Conservation (phyloP, 2,888 invertebrate genomes). For the Hypercompe scribonia region DNA sequence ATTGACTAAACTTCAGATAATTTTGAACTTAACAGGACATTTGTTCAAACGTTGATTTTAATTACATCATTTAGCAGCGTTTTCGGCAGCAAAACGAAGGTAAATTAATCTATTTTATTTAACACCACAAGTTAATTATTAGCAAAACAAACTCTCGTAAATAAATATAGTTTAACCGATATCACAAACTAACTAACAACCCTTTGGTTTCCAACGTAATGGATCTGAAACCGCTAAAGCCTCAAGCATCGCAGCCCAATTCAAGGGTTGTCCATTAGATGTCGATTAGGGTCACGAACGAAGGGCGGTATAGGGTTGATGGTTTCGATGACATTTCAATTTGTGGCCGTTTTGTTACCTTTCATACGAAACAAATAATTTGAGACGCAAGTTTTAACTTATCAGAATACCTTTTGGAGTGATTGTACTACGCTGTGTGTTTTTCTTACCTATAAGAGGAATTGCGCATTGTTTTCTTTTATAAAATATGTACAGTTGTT, state of each 20-base stretch:
- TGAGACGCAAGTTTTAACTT: not conserved
- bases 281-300: constrained; percentile 42
- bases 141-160: not conserved
- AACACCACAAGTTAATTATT: too few species aligned
- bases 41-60: too few species aligned
- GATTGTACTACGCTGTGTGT: too few species aligned
- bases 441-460: too few species aligned
- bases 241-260: constrained; percentile 22
- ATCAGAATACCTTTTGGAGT: not conserved
- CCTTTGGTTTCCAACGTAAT: not conserved
- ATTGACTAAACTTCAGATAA: too few species aligned
- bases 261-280: constrained; percentile 38
- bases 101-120: too few species aligned
- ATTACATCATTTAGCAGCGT: too few species aligned
- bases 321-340: constrained; percentile 19
- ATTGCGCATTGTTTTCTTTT: too few species aligned
- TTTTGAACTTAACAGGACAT: too few species aligned
- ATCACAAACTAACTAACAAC: not conserved
- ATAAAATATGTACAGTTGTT: too few species aligned
- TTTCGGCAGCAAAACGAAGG: too few species aligned
- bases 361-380: constrained; percentile 7
- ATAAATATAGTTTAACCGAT: not conserved
- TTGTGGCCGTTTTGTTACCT: constrained; percentile 9
- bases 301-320: constrained; percentile 22
- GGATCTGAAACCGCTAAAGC: not conserved